Evolutionary conservation across 2,113 vertebrate species (phyloP), one percentile per base, ranked within the genome.

Genomic region (Mus pahari): DNA sequence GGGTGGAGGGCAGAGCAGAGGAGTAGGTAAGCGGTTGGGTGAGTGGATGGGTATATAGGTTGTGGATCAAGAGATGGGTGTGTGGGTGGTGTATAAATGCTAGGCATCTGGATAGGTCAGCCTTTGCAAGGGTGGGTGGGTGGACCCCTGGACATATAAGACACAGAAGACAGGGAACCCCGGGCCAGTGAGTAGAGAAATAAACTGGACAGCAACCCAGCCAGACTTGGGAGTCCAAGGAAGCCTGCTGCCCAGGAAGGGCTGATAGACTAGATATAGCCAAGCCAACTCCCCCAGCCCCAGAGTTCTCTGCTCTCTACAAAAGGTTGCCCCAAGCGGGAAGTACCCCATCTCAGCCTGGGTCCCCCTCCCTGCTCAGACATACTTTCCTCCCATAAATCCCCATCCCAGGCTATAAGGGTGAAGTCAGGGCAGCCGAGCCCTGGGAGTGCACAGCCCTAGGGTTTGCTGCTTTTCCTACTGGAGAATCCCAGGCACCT

Each of bases 361-460:
- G 22, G 62, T 39, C 83, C 62, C 36, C 26, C 26, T 24, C 60
- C 13, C 9, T 68, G 88, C 10, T 31, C 90, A 87, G 74, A 83
- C 48, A 39, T 22, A 48, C 70, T 22, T 90, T 75, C 10, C 75
- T 60, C 42, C 71, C 79, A 39, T 14, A 36, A 77, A 20, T n/a
- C 48, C 14, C 58, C 4, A 0, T 33, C 82, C 58, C 0, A 39
- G 78, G 39, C 82, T 94, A 74, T 89, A 68, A 68, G 81, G 71
- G 53, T 90, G 84, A 86, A 58, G 12, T 33, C 79, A 64, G 81
- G 55, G 86, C 89, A 70, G 92, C 78, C 75, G 77, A 91, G 48
- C 62, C 86, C 64, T 33, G 24, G 9, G 50, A n/a, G 60, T 7
- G 6, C 28, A 1, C 4, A 50, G n/a, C 58, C 33, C 28, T 33